A percentile compares a stretch with the other conserved stretches of the same genome.
Evolutionary conservation across 2,797 vertebrate species (phyloP).

Genomic region (Loriculus beryllinus): DNA sequence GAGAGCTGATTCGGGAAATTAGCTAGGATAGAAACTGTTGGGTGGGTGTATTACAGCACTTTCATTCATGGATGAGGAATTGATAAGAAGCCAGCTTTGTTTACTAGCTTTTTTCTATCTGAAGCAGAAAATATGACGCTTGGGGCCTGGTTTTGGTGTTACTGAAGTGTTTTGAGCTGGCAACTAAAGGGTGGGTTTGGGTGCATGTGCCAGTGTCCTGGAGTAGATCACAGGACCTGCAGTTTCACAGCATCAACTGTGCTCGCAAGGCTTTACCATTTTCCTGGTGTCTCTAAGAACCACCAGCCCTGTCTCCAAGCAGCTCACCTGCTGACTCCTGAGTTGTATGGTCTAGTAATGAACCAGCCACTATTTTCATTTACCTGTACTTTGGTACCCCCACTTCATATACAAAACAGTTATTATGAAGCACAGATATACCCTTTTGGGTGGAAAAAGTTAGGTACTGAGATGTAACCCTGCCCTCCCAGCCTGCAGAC

Average conservation of each 20-base stretch:
- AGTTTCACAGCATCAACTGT: background rate
- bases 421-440: rapidly evolving
- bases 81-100: background rate
- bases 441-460: background rate
- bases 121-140: background rate
- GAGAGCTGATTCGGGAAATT: constrained; percentile 38
- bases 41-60: background rate
- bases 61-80: background rate
- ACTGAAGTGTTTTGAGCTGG: background rate
- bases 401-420: background rate
- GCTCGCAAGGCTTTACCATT: background rate
- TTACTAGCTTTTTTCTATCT: background rate
- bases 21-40: background rate
- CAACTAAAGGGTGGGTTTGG: background rate
- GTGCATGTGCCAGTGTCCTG: background rate
- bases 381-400: background rate
- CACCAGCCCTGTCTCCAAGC: background rate
- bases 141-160: background rate
- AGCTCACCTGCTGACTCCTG: background rate
- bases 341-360: background rate
- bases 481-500: background rate
- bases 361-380: rapidly evolving
- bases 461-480: background rate
- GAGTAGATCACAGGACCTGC: background rate
- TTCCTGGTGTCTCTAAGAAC: background rate